Conservation (phyloP, 2,113 vertebrate species). For the Platichthys stellatus region DNA sequence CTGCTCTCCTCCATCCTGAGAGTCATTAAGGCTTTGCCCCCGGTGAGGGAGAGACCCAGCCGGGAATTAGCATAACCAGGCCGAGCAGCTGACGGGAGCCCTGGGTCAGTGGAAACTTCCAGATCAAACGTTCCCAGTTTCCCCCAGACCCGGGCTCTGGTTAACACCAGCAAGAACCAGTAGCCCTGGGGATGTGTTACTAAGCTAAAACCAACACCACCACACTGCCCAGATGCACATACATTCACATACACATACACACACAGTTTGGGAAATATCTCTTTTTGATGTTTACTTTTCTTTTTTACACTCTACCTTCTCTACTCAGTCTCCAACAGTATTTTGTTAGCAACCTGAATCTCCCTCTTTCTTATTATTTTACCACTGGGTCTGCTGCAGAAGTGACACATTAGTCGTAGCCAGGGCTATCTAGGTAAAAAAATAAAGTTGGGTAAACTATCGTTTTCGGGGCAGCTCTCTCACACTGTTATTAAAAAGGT, state of each 20-base stretch:
- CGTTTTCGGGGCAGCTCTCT: too few relatives aligned
- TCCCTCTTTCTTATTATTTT: conserved; percentile 32
- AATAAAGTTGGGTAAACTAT: too few relatives aligned
- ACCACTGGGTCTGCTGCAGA: conserved; percentile 28
- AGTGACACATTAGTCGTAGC: conserved; percentile 28
- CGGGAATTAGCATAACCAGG: conserved; percentile 49
- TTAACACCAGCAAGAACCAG: conserved; percentile 46
- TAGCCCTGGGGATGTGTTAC: conserved; percentile 40
- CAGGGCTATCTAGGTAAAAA: too few relatives aligned
- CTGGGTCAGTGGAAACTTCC: conserved; percentile 63
- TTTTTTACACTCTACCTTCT: conserved; percentile 7
- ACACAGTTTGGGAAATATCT: conserved; percentile 11
- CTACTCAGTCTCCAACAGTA: conserved; percentile 12
- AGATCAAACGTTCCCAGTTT: conserved; percentile 63
- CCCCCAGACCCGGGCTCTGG: conserved; percentile 28
- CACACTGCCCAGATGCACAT: not conserved
- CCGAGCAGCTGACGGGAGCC: conserved; percentile 34
- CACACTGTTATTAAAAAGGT: too few relatives aligned
- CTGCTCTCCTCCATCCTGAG: conserved; percentile 49
- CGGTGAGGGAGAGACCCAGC: conserved; percentile 51
- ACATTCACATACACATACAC: not conserved
- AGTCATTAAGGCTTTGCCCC: conserved; percentile 56
- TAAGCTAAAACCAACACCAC: conserved; percentile 43
- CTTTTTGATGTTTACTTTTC: conserved; percentile 4
- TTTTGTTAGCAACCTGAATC: conserved; percentile 57